Percentiles rank a stretch among this genome's conserved stretches.
Conservation (phyloP, 2,888 invertebrate genomes). For the Calameuta idolon region DNA sequence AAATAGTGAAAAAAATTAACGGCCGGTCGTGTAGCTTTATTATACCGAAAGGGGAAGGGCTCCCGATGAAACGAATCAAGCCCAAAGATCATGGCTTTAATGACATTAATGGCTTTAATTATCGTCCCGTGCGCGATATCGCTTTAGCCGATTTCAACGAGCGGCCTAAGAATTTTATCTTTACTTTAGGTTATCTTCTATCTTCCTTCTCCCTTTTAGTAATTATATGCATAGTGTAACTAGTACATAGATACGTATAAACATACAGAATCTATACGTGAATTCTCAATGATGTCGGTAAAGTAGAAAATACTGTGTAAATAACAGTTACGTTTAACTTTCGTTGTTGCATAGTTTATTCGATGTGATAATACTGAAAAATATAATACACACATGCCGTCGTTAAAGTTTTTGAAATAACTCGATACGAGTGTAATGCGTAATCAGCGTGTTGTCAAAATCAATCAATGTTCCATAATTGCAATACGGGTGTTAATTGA, state of each 20-base stretch:
- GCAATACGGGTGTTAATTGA: neutral
- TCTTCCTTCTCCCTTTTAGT: neutral
- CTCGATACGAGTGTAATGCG: neutral
- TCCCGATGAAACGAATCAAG: neutral
- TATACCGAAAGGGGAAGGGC: neutral
- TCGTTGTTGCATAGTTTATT: neutral
- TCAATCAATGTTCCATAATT: neutral
- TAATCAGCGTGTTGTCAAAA: neutral
- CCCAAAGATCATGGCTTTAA: slow-evolving; percentile 38
- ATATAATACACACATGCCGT: neutral
- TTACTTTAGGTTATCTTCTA: slow-evolving; percentile 5
- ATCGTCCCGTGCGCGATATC: neutral
- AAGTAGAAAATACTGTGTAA: neutral
- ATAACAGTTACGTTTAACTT: neutral
- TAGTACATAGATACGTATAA: neutral
- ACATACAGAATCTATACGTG: neutral
- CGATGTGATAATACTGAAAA: neutral
- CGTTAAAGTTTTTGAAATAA: neutral
- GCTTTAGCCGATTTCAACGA: slow-evolving; percentile 17
- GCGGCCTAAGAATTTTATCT: slow-evolving; percentile 22
- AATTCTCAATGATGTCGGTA: neutral
- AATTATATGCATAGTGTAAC: neutral
- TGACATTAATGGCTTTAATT: neutral
- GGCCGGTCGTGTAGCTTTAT: neutral
- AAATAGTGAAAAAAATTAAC: neutral